Evolutionary conservation across 2,888 invertebrate species (phyloP).

Genomic region (Sipha maydis): DNA sequence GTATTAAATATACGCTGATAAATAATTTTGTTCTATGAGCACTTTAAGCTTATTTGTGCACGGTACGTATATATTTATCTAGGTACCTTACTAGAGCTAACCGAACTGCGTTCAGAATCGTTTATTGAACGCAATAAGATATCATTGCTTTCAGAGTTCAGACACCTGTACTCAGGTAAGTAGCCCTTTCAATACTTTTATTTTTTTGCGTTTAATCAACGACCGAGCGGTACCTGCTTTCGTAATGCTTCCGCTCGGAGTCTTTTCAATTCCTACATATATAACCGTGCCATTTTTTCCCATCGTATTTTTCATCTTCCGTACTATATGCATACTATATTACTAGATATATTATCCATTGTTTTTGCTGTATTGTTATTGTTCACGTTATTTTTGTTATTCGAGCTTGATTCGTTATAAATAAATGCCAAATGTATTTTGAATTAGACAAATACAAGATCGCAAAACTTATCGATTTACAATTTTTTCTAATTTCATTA

Average conservation of each 20-base stretch:
- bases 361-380: neutral
- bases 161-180: neutral
- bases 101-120: neutral
- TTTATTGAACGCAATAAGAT: neutral
- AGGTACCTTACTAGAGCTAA: neutral
- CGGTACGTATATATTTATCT: too few relatives aligned
- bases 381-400: neutral
- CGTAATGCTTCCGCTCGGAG: too few relatives aligned
- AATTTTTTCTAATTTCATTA: neutral
- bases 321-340: neutral
- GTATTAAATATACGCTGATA: neutral
- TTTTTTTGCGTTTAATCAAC: too few relatives aligned
- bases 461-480: neutral
- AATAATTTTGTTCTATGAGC: neutral
- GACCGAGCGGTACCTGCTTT: too few relatives aligned
- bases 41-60: neutral
- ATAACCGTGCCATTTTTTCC: neutral
- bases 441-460: neutral
- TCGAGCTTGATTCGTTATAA: neutral
- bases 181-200: too few relatives aligned
- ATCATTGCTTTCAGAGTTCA: neutral
- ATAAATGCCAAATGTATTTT: neutral
- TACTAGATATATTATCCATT: too few relatives aligned
- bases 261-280: too few relatives aligned
- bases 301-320: neutral